phyloP scores from a whole-genome alignment of 1,140 invertebrate species.

The Drosophila chauvacae region DNA sequence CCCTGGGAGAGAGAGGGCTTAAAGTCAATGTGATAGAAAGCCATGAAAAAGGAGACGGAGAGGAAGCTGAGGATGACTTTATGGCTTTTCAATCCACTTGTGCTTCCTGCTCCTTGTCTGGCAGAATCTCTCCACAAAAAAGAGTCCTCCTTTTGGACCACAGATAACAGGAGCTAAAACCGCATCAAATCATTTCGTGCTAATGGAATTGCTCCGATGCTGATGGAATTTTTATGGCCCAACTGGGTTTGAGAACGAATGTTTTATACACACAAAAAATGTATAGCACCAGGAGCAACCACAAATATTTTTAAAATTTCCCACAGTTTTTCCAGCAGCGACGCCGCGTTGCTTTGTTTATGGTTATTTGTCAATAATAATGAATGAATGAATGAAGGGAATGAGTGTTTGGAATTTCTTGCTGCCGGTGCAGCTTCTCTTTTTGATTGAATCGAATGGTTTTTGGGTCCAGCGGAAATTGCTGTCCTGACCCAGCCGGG shows the following conservation, averaged over 20 bases:
- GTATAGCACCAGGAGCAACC: neutral
- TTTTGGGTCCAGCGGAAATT: constrained; percentile 51
- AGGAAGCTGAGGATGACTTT: constrained; percentile 44
- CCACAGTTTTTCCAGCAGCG: constrained; percentile 21
- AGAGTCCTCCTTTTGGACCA: constrained; percentile 18
- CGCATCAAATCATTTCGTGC: constrained; percentile 79
- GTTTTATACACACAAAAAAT: constrained; percentile 17
- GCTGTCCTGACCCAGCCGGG: constrained; percentile 26
- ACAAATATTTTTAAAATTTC: constrained; percentile 31
- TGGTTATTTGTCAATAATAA: constrained; percentile 59
- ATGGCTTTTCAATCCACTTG: constrained; percentile 74
- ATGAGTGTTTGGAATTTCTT: constrained; percentile 11
- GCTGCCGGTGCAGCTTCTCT: constrained; percentile 1
- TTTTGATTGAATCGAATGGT: constrained; percentile 64
- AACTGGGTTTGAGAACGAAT: constrained; percentile 33
- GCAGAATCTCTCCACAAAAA: constrained; percentile 1
- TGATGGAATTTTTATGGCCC: constrained; percentile 72
- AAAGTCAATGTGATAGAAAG: constrained; percentile 19
- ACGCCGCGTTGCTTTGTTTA: constrained; percentile 30
- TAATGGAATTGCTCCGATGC: constrained; percentile 78
- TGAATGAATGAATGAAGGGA: constrained; percentile 21
- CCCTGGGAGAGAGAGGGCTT: constrained; percentile 1
- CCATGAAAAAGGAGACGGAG: constrained; percentile 3
- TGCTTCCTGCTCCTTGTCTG: constrained; percentile 32
- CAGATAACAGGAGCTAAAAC: constrained; percentile 64